These are phyloP conservation scores for Rhinogobio ventralis DNA, from an alignment of 2,797 vertebrate genomes.

Conservation along the genomic window DNA sequence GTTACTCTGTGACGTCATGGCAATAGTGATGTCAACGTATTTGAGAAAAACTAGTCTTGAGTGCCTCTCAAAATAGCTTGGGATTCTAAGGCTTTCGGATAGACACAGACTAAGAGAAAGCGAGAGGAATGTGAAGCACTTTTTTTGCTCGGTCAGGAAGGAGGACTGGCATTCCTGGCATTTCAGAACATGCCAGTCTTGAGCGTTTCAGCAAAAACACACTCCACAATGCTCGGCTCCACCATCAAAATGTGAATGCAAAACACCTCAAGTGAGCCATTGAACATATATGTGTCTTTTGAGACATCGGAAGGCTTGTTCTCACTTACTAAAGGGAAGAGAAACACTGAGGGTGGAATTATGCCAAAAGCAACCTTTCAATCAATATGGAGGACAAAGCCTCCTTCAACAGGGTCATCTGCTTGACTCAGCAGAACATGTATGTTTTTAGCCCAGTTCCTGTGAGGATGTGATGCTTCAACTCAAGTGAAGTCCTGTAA, in stretches of 20 bases:
- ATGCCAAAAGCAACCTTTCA: slow-evolving; percentile 17
- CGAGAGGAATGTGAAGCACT: not conserved
- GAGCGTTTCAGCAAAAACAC: not conserved
- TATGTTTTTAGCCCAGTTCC: slow-evolving; percentile 76
- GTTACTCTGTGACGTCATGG: slow-evolving; percentile 57
- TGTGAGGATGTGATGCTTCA: slow-evolving; percentile 79
- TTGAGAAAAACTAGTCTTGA: slow-evolving; percentile 49
- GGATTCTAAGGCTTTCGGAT: slow-evolving; percentile 18
- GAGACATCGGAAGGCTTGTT: slow-evolving; percentile 11
- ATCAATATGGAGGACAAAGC: slow-evolving; percentile 45
- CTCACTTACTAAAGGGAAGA: slow-evolving; percentile 20
- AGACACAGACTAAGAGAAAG: slow-evolving; percentile 5
- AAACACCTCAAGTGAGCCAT: slow-evolving; percentile 1
- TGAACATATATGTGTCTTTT: not conserved
- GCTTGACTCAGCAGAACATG: slow-evolving; percentile 65
- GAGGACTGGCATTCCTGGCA: slow-evolving; percentile 59
- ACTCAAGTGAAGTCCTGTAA: slow-evolving; percentile 69
- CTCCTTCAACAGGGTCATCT: slow-evolving; percentile 62
- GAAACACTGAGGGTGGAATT: slow-evolving; percentile 19
- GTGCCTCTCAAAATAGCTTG: slow-evolving; percentile 49
- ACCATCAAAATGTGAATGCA: slow-evolving; percentile 3
- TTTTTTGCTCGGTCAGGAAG: slow-evolving; percentile 51
- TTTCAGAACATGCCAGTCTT: slow-evolving; percentile 53
- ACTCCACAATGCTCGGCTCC: not conserved
- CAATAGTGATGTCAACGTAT: slow-evolving; percentile 57